A percentile compares a stretch with the other conserved stretches of the same genome.
Evolutionary conservation across 2,113 vertebrate genomes (phyloP).

Genomic region (Spea multiplicata): DNA sequence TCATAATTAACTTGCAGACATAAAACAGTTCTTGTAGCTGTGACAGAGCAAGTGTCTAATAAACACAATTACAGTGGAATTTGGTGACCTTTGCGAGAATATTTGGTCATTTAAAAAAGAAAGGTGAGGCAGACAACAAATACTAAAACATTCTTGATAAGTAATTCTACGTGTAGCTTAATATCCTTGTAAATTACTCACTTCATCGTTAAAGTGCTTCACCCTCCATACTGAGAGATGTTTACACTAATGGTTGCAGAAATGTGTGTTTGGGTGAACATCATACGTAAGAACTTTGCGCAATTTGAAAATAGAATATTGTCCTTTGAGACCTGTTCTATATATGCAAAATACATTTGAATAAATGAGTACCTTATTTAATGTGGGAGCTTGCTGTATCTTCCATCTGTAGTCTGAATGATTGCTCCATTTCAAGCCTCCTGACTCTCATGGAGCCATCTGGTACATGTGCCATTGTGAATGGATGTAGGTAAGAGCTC

Average conservation of each 20-base stretch:
- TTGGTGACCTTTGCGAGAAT: too few relatives aligned
- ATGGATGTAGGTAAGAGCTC: slow-evolving; percentile 62
- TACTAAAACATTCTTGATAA: not conserved
- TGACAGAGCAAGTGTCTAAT: too few relatives aligned
- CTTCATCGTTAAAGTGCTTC: slow-evolving; percentile 44
- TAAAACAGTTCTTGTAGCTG: too few relatives aligned
- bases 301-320: slow-evolving; percentile 55
- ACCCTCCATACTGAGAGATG: slow-evolving; percentile 46
- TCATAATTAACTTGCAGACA: too few relatives aligned
- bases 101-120: too few relatives aligned
- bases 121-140: too few relatives aligned
- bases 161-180: slow-evolving; percentile 25
- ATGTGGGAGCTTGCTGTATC: slow-evolving; percentile 60
- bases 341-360: slow-evolving; percentile 63
- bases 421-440: slow-evolving; percentile 70
- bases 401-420: slow-evolving; percentile 68
- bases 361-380: slow-evolving; percentile 70
- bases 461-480: slow-evolving; percentile 56
- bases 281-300: slow-evolving; percentile 53
- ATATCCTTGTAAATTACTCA: slow-evolving; percentile 46
- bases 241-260: slow-evolving; percentile 43
- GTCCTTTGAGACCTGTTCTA: slow-evolving; percentile 58
- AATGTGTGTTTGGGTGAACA: slow-evolving; percentile 41
- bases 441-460: slow-evolving; percentile 67
- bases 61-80: too few relatives aligned